These are phyloP conservation scores for Drosophila histrio DNA, from an alignment of 2,888 invertebrate species.

Conservation along the genomic window DNA sequence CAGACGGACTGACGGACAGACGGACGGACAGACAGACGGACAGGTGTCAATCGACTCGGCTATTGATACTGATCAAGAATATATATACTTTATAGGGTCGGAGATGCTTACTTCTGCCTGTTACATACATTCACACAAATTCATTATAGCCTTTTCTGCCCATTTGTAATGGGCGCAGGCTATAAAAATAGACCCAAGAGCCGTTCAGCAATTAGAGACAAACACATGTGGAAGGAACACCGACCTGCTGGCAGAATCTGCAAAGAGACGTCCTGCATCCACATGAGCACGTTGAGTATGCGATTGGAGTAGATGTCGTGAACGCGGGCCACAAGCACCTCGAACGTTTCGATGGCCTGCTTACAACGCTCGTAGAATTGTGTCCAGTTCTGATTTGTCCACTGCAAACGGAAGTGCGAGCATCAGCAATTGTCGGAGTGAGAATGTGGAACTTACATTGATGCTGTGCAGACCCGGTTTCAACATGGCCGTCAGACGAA, in stretches of 20 bases:
- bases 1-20: no score
- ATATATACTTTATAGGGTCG: no score
- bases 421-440: not conserved
- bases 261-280: constrained; percentile 94
- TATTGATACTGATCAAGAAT: no score
- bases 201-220: constrained; percentile 34
- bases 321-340: constrained; percentile 90
- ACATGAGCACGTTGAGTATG: constrained; percentile 93
- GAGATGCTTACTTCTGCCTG: no score
- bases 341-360: constrained; percentile 91
- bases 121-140: no score
- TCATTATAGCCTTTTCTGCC: no score
- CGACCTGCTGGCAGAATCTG: constrained; percentile 90
- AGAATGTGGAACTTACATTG: constrained; percentile 83
- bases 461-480: constrained; percentile 92
- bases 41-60: no score
- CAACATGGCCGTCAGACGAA: constrained; percentile 91
- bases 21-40: no score
- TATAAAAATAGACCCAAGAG: constrained; percentile 20
- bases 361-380: constrained; percentile 91
- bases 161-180: no score
- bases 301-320: constrained; percentile 96
- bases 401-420: constrained; percentile 82
- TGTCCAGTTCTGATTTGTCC: constrained; percentile 94
- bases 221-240: not conserved